Percentiles rank a stretch among this genome's conserved stretches.
Conservation (phyloP, 1,140 invertebrate genomes). For the Leptopilina boulardi region DNA sequence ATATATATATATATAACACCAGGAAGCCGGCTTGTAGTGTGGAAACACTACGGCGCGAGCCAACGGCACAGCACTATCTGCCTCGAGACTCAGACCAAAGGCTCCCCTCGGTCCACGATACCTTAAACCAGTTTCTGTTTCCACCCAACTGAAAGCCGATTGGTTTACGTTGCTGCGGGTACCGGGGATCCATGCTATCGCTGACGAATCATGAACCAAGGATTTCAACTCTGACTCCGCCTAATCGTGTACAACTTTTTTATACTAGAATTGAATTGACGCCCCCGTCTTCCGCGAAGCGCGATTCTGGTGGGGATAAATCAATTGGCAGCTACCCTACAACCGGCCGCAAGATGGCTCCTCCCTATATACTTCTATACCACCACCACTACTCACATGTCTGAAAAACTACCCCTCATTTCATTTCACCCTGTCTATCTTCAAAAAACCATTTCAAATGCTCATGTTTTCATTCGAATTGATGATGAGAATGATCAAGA, state of each 20-base stretch:
- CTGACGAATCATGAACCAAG: conserved; percentile 58
- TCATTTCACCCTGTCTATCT: conserved; percentile 17
- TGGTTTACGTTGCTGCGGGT: conserved; percentile 52
- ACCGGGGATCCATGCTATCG: conserved; percentile 53
- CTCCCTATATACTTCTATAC: conserved; percentile 60
- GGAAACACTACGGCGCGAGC: conserved; percentile 71
- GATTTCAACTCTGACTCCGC: conserved; percentile 58
- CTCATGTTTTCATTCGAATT: conserved; percentile 20
- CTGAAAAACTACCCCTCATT: conserved; percentile 64
- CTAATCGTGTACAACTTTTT: conserved; percentile 59
- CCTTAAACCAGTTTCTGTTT: conserved; percentile 67
- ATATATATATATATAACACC: conserved; percentile 11
- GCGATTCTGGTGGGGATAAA: conserved; percentile 67
- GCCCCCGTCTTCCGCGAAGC: conserved; percentile 59
- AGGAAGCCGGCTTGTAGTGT: conserved; percentile 66
- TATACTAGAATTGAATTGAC: conserved; percentile 71
- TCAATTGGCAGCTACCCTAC: conserved; percentile 74
- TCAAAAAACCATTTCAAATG: background rate
- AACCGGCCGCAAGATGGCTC: conserved; percentile 76
- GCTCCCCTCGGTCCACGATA: conserved; percentile 63
- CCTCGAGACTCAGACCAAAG: conserved; percentile 62
- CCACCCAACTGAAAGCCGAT: conserved; percentile 63
- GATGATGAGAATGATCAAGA: conserved; percentile 16
- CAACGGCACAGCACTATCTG: conserved; percentile 77
- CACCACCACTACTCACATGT: conserved; percentile 4